Evolutionary conservation across 2,797 vertebrate species (phyloP).

Genomic region (Moxostoma hubbsi): DNA sequence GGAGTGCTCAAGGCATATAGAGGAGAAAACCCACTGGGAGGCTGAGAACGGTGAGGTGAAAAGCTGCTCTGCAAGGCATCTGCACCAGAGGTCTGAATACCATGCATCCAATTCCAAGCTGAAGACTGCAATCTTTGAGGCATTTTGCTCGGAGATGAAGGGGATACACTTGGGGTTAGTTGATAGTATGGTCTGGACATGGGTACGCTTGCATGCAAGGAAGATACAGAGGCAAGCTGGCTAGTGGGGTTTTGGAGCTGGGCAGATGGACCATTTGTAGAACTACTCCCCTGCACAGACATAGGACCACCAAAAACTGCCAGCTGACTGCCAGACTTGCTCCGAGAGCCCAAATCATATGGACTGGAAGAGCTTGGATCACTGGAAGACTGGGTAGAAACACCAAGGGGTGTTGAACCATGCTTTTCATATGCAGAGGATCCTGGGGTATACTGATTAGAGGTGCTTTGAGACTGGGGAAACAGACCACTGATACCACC

Average conservation of each 20-base stretch:
- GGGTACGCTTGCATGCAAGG: neutral
- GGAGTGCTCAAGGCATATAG: neutral
- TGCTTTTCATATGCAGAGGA: neutral
- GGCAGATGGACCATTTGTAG: neutral
- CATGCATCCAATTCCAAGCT: too few species aligned
- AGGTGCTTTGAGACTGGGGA: neutral
- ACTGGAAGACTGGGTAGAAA: neutral
- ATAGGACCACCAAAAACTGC: too few species aligned
- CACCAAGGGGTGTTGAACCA: neutral
- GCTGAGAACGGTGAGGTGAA: conserved; percentile 25
- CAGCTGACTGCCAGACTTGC: too few species aligned
- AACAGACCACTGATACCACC: neutral
- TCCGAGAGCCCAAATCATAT: neutral
- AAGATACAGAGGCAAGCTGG: neutral
- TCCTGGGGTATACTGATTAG: neutral
- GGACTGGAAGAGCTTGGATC: too few species aligned
- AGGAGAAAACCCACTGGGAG: neutral
- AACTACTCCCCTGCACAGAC: too few species aligned
- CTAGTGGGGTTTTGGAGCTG: neutral
- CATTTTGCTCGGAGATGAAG: neutral
- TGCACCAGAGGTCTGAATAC: too few species aligned
- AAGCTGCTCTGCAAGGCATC: neutral
- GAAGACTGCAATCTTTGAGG: neutral
- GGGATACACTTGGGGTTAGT: neutral
- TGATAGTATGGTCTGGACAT: neutral